Evolutionary conservation across 2,888 invertebrate genomes (phyloP).

Genomic region (Drosophila helvetica): DNA sequence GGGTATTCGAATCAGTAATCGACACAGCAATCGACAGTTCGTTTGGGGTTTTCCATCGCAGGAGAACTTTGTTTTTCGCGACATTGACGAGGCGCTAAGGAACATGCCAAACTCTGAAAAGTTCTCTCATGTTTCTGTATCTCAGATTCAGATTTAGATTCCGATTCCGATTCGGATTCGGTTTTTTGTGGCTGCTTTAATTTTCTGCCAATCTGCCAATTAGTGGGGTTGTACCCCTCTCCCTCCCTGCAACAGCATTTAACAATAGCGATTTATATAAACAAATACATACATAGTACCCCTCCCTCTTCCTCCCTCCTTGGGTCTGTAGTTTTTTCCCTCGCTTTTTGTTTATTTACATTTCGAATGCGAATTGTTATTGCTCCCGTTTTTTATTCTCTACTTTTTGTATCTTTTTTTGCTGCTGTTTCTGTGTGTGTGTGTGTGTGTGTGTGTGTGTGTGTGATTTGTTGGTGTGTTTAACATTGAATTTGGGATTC

Average conservation of each 20-base stretch:
- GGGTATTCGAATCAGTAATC: no score
- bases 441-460: background rate
- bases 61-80: constrained; percentile 4
- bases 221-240: constrained; percentile 18
- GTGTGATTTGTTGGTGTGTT: constrained; percentile 5
- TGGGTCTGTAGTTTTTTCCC: constrained; percentile 15
- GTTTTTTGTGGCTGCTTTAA: constrained; percentile 15
- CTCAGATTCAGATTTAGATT: constrained; percentile 1
- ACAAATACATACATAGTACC: background rate
- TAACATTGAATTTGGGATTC: constrained; percentile 30
- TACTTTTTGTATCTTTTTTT: background rate
- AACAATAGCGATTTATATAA: constrained; percentile 24
- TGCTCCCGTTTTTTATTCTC: constrained; percentile 35
- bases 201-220: constrained; percentile 39
- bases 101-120: constrained; percentile 40
- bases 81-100: constrained; percentile 40
- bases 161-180: background rate
- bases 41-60: no score
- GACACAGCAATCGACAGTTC: no score
- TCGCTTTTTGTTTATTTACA: constrained; percentile 44
- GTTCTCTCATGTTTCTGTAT: constrained; percentile 21
- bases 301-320: no score
- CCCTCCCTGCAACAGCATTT: background rate
- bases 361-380: constrained; percentile 37
- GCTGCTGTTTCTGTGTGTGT: background rate